Percentiles rank a stretch among this genome's conserved stretches.
phyloP scores from a whole-genome alignment of 2,888 invertebrate genomes.

The Platynereis dumerilii region DNA sequence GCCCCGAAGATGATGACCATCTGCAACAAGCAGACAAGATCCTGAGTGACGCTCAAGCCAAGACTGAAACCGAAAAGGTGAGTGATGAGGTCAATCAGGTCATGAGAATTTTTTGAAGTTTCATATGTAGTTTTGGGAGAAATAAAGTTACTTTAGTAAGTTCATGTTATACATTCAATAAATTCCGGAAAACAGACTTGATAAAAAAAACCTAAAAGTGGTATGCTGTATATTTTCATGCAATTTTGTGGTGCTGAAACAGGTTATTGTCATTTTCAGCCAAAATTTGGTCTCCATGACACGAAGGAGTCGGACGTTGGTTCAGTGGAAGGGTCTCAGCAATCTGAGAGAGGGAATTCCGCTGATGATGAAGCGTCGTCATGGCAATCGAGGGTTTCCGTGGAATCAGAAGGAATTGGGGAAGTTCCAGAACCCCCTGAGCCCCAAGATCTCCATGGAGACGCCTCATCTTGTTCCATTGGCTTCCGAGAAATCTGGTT shows the following conservation, averaged over 20 bases:
- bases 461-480: constrained; percentile 79
- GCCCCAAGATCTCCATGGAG: constrained; percentile 49
- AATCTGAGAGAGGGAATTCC: constrained; percentile 26
- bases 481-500: constrained; percentile 93
- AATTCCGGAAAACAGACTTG: too few relatives aligned
- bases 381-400: constrained; percentile 19
- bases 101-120: too few relatives aligned
- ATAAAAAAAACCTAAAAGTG: too few relatives aligned
- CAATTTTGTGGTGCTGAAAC: too few relatives aligned
- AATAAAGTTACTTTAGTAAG: too few relatives aligned
- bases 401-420: constrained; percentile 10
- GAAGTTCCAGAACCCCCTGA: constrained; percentile 3
- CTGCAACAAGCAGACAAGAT: constrained; percentile 18
- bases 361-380: constrained; percentile 34
- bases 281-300: constrained; percentile 6
- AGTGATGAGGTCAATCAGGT: too few relatives aligned
- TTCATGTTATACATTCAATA: too few relatives aligned
- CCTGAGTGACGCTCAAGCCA: constrained; percentile 16
- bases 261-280: too few relatives aligned
- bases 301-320: constrained; percentile 17
- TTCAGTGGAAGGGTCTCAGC: constrained; percentile 19
- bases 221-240: too few relatives aligned
- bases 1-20: constrained; percentile 20
- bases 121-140: too few relatives aligned
- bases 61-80: constrained; percentile 2